Evolutionary conservation across 2,797 vertebrate genomes (phyloP).

Genomic region (Myotis daubentonii): DNA sequence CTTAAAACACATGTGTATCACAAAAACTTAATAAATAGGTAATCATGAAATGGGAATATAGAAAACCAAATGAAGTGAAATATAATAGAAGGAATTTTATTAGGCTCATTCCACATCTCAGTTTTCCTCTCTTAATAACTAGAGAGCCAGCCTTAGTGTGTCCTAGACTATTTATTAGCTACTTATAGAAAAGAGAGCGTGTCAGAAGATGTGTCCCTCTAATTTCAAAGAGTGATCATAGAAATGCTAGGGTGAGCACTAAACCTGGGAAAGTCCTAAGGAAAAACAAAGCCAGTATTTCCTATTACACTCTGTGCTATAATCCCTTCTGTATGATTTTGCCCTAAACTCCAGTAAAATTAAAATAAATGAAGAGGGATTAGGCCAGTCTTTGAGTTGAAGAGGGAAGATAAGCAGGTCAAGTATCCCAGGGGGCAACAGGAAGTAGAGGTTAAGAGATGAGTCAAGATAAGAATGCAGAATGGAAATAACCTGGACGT

Average conservation of each 20-base stretch:
- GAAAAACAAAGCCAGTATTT: background rate
- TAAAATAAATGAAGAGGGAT: background rate
- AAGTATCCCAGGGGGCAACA: background rate
- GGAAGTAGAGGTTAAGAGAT: background rate
- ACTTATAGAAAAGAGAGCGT: background rate
- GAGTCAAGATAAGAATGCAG: background rate
- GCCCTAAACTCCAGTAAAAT: background rate
- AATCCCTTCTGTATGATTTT: background rate
- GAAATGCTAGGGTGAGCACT: background rate
- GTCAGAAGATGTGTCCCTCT: background rate
- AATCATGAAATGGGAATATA: background rate
- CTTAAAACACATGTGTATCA: background rate
- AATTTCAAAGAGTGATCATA: background rate
- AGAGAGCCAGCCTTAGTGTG: background rate
- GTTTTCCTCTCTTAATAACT: background rate
- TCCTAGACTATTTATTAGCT: background rate
- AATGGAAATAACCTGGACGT: background rate
- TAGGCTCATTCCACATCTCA: background rate
- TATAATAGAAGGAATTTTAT: background rate
- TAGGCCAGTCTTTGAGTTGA: background rate
- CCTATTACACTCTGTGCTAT: background rate
- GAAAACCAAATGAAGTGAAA: background rate
- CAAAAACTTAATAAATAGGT: background rate
- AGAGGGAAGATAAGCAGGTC: background rate
- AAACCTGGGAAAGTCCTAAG: background rate